Conservation (phyloP, 2,888 invertebrate species). For the Drosophila picticornis region DNA sequence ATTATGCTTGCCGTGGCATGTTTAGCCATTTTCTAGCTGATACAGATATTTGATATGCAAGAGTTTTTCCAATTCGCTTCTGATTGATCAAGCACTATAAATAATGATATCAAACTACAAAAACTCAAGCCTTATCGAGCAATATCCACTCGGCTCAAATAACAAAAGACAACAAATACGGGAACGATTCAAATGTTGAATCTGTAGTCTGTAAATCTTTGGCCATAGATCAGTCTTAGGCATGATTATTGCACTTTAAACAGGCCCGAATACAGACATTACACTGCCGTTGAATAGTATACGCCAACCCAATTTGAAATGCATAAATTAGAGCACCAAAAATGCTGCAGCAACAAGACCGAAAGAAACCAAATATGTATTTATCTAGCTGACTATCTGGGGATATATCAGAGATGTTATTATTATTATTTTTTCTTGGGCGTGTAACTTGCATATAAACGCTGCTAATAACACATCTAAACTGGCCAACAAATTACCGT, state of each 20-base stretch:
- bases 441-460: conserved; percentile 76
- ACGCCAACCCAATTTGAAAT: conserved; percentile 64
- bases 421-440: conserved; percentile 33
- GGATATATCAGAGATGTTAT: conserved; percentile 24
- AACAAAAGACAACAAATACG: conserved; percentile 9
- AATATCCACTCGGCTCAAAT: conserved; percentile 32
- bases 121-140: conserved; percentile 36
- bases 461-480: conserved; percentile 77
- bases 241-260: conserved; percentile 76
- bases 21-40: background rate
- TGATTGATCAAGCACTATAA: conserved; percentile 59
- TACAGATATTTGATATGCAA: conserved; percentile 21
- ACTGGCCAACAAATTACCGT: conserved; percentile 80
- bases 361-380: conserved; percentile 46
- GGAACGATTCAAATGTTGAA: conserved; percentile 36
- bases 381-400: conserved; percentile 43
- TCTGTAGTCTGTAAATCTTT: conserved; percentile 26
- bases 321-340: conserved; percentile 71
- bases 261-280: conserved; percentile 74
- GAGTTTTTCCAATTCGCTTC: conserved; percentile 34
- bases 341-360: background rate
- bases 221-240: conserved; percentile 75
- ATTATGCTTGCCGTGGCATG: background rate
- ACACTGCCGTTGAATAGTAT: conserved; percentile 75
- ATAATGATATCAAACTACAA: conserved; percentile 53